Conservation (phyloP, 2,797 vertebrate species). For the Streptopelia turtur region DNA sequence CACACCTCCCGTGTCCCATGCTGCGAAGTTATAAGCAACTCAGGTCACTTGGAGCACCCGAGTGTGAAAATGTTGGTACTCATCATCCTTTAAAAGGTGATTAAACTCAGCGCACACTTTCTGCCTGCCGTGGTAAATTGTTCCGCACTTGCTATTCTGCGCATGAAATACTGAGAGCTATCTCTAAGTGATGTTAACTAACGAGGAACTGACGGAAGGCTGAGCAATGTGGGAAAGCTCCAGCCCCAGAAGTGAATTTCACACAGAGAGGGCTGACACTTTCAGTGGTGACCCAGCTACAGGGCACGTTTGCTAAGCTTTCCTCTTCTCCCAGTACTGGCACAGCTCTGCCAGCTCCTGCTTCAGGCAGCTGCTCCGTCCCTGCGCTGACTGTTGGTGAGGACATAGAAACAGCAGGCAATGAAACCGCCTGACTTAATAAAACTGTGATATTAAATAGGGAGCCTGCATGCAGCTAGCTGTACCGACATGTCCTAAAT, state of each 20-base stretch:
- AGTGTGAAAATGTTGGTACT: neutral
- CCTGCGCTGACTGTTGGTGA: neutral
- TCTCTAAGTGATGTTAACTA: neutral
- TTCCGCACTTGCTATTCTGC: neutral
- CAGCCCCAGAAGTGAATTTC: neutral
- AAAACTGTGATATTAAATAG: neutral
- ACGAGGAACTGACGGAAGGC: neutral
- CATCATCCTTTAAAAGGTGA: neutral
- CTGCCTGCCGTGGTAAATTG: neutral
- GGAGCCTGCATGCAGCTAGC: neutral
- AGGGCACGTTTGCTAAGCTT: neutral
- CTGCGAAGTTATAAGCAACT: neutral
- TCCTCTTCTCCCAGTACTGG: neutral
- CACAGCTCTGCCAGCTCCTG: neutral
- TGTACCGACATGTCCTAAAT: neutral
- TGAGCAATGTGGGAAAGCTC: neutral
- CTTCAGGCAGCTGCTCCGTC: neutral
- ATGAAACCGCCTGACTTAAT: neutral
- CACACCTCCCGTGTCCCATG: fast-evolving
- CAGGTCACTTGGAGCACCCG: neutral
- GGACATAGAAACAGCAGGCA: neutral
- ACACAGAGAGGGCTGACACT: neutral
- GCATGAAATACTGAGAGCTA: neutral
- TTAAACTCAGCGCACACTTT: neutral
- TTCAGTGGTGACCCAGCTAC: neutral